Evolutionary conservation across 2,113 vertebrate species (phyloP).

Genomic region (Psilopogon haemacephalus): DNA sequence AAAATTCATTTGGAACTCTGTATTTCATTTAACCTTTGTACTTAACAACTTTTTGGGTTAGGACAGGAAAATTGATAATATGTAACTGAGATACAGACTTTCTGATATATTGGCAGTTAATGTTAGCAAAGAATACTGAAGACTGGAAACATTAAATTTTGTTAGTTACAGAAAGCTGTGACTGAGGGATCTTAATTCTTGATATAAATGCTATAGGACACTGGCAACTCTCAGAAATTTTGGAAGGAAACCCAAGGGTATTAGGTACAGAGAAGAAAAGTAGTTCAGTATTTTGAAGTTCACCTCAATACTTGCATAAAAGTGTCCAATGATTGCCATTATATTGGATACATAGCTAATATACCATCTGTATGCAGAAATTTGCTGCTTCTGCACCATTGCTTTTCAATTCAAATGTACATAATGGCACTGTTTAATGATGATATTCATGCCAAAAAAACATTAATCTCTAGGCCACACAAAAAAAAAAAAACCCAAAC

Average conservation of each 20-base stretch:
- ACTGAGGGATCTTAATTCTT: neutral
- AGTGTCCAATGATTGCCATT: constrained; percentile 23
- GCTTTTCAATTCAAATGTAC: constrained; percentile 48
- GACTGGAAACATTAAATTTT: neutral
- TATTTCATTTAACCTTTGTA: neutral
- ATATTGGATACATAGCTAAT: constrained; percentile 28
- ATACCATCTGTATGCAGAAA: constrained; percentile 52
- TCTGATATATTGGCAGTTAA: neutral
- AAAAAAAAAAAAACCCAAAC: neutral
- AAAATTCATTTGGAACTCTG: neutral
- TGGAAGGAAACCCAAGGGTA: neutral
- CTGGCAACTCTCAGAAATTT: neutral
- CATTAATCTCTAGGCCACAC: constrained; percentile 37
- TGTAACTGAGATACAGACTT: neutral
- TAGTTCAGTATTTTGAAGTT: neutral
- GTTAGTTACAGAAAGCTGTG: neutral
- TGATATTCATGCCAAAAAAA: constrained; percentile 11
- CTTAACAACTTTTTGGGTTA: neutral
- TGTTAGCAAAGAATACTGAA: neutral
- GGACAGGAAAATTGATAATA: neutral
- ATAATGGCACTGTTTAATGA: constrained; percentile 62
- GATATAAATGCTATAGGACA: neutral
- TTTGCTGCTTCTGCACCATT: constrained; percentile 14
- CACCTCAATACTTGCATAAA: constrained; percentile 14
- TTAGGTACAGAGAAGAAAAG: neutral